phyloP scores from a whole-genome alignment of 2,888 invertebrate genomes.

The Megaustenia siamemsis region DNA sequence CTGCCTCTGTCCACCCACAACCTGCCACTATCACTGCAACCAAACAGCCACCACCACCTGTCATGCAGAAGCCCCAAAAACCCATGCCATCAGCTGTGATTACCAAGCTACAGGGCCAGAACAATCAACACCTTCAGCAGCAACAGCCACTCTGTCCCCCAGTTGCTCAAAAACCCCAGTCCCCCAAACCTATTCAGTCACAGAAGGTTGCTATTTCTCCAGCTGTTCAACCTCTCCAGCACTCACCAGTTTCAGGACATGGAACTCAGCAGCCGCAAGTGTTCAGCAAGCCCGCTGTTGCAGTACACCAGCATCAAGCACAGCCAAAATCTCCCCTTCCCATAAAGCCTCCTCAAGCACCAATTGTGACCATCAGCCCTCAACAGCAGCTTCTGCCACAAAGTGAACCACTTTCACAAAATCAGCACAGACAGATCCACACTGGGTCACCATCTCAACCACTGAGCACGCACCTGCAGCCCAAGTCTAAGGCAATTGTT shows the following conservation, averaged over 20 bases:
- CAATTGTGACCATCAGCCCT: slow-evolving; percentile 7
- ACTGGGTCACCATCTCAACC: neutral
- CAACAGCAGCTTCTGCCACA: slow-evolving; percentile 36
- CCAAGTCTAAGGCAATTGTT: slow-evolving; percentile 27
- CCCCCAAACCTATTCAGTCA: slow-evolving; percentile 43
- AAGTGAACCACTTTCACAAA: slow-evolving; percentile 23
- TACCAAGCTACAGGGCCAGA: slow-evolving; percentile 39
- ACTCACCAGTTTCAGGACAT: neutral
- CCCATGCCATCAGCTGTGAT: slow-evolving; percentile 55
- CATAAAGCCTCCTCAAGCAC: slow-evolving; percentile 35
- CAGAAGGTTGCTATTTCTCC: slow-evolving; percentile 21
- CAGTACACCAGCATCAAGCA: neutral
- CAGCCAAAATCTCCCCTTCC: slow-evolving; percentile 46
- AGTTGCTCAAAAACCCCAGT: slow-evolving; percentile 39
- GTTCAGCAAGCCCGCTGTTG: slow-evolving; percentile 24
- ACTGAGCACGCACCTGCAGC: neutral
- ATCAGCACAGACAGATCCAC: neutral
- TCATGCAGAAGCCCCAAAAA: slow-evolving; percentile 52
- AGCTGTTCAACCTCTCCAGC: neutral
- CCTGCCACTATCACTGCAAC: slow-evolving; percentile 36
- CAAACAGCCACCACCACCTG: slow-evolving; percentile 55
- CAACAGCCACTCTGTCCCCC: slow-evolving; percentile 19
- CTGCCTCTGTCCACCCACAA: slow-evolving; percentile 50
- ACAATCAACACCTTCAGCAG: slow-evolving; percentile 6
- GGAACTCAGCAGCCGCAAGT: slow-evolving; percentile 30